These are phyloP conservation scores for Semibalanus balanoides DNA, from an alignment of 1,140 invertebrate species.

Conservation along the genomic window DNA sequence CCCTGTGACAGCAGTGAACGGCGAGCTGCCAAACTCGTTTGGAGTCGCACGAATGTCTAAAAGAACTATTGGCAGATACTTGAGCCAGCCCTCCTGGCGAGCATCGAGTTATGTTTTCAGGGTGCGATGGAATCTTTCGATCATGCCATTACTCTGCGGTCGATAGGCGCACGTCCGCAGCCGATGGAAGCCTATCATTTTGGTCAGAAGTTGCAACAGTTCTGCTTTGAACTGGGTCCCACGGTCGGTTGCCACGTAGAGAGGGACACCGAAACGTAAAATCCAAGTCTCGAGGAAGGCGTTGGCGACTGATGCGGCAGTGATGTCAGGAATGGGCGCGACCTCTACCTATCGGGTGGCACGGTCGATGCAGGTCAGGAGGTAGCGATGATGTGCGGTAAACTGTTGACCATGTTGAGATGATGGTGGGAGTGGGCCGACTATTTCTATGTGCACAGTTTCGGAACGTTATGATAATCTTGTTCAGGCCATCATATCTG, in stretches of 20 bases:
- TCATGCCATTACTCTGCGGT: too few species aligned
- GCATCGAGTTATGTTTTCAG: background rate
- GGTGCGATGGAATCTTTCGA: too few species aligned
- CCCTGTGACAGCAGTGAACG: background rate
- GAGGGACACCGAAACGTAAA: too few species aligned
- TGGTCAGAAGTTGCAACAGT: slow-evolving; percentile 4
- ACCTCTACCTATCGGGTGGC: slow-evolving; percentile 14
- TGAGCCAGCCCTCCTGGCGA: background rate
- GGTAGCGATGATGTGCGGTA: slow-evolving; percentile 5
- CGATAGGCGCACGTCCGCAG: too few species aligned
- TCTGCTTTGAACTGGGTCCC: slow-evolving; percentile 10
- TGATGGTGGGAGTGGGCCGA: slow-evolving; percentile 8
- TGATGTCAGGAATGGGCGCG: too few species aligned
- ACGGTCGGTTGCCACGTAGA: slow-evolving; percentile 20
- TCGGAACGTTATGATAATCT: too few species aligned
- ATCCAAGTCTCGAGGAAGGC: slow-evolving; percentile 17
- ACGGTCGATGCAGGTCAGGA: slow-evolving; percentile 18
- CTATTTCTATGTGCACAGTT: too few species aligned
- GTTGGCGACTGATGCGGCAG: slow-evolving; percentile 10
- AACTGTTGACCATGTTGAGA: background rate
- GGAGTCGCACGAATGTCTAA: background rate
- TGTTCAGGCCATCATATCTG: too few species aligned
- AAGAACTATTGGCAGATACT: background rate
- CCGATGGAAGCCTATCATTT: too few species aligned
- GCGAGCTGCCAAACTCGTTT: background rate